A percentile compares a stretch with the other conserved stretches of the same genome.
These are phyloP conservation scores for Ptilonorhynchus violaceus DNA, from an alignment of 2,113 vertebrate species.

Conservation along the genomic window DNA sequence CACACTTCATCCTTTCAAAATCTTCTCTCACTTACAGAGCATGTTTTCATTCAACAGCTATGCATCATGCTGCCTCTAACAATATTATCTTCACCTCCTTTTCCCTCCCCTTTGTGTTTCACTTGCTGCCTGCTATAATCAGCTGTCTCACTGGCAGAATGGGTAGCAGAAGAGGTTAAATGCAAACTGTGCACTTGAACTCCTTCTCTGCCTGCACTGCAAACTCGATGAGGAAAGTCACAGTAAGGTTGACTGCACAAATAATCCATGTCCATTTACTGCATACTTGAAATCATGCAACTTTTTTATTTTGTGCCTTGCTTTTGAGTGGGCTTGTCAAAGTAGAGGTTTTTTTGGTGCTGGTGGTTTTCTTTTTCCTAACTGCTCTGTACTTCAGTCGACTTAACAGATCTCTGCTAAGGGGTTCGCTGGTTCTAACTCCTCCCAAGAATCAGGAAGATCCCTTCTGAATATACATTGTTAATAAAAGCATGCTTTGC, in stretches of 20 bases:
- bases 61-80: neutral
- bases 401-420: neutral
- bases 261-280: neutral
- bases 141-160: neutral
- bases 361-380: too few species aligned
- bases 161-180: neutral
- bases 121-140: neutral
- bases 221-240: accelerated
- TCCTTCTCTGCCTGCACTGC: neutral
- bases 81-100: neutral
- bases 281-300: neutral
- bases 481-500: neutral
- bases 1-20: neutral
- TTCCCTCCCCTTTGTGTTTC: neutral
- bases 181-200: neutral
- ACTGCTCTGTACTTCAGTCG: neutral
- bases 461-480: neutral
- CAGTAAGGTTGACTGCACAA: neutral
- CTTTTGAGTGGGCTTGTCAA: neutral
- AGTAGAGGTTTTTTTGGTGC: accelerated
- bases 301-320: neutral
- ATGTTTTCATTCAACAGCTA: neutral
- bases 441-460: neutral
- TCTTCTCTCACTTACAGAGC: neutral
- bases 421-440: neutral